phyloP scores from a whole-genome alignment of 2,113 vertebrate species.

The Lamprotornis superbus region DNA sequence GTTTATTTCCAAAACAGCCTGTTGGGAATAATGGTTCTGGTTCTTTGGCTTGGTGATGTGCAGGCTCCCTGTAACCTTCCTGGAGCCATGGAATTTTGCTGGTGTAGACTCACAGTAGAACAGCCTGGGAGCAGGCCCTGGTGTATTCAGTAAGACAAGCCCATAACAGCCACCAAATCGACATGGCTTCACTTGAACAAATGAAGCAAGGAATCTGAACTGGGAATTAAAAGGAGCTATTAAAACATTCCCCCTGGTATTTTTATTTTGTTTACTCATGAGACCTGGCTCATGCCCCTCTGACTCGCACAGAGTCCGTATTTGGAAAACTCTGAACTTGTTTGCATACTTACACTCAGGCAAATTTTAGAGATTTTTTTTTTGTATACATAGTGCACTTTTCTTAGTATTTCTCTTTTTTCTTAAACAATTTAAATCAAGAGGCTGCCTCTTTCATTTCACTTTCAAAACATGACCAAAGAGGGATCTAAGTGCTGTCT shows the following conservation, averaged over 20 bases:
- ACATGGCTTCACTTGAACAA: not conserved
- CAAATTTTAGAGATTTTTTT: conserved; percentile 51
- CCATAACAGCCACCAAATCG: not conserved
- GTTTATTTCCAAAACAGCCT: not conserved
- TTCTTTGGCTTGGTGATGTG: not conserved
- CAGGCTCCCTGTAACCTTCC: not conserved
- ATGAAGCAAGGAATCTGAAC: conserved; percentile 54
- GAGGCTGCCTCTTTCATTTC: conserved; percentile 43
- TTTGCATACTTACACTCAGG: conserved; percentile 57
- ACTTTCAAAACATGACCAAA: conserved; percentile 65
- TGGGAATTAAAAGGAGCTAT: conserved; percentile 65
- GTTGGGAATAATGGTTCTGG: not conserved
- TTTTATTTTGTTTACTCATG: conserved; percentile 74
- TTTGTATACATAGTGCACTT: not conserved
- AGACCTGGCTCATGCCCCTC: conserved; percentile 60
- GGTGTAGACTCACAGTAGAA: not conserved
- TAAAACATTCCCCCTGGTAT: conserved; percentile 71
- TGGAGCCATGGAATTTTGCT: not conserved
- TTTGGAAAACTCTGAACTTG: conserved; percentile 68
- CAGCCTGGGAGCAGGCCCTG: not conserved
- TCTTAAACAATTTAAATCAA: conserved; percentile 65
- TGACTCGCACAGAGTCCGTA: conserved; percentile 43
- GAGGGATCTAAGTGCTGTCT: conserved; percentile 40
- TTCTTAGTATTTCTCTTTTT: conserved; percentile 46
- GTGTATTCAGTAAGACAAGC: not conserved